These are phyloP conservation scores for Girardinus metallicus DNA, from an alignment of 2,797 vertebrate genomes.

Conservation along the genomic window DNA sequence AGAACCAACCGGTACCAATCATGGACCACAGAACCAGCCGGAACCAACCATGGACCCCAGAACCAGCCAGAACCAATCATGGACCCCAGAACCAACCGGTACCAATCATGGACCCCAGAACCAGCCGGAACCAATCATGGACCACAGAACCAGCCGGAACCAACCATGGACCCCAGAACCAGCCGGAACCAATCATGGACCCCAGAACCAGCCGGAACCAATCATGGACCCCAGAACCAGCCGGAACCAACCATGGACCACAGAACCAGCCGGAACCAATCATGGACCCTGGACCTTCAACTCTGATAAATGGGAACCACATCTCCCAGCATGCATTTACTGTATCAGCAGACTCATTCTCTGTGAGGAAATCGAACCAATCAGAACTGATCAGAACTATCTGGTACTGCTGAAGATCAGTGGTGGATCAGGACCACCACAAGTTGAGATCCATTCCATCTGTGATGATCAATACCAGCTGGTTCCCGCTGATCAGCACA, in stretches of 20 bases:
- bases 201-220: no score
- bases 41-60: no score
- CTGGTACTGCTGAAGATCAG: not conserved
- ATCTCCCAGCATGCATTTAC: conserved; percentile 33
- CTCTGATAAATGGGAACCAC: conserved; percentile 7
- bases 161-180: not conserved
- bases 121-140: not conserved
- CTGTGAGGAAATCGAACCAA: not conserved
- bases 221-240: no score
- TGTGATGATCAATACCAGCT: not conserved
- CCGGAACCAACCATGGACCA: not conserved
- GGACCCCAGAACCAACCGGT: no score
- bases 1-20: not conserved
- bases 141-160: not conserved
- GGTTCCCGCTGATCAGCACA: not conserved
- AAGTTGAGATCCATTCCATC: not conserved
- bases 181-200: no score
- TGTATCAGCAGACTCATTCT: not conserved
- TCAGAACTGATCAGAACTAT: not conserved
- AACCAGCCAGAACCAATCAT: no score
- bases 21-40: not conserved
- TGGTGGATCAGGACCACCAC: not conserved
- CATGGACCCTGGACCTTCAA: not conserved
- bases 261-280: not conserved
- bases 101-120: no score